phyloP scores from a whole-genome alignment of 2,113 vertebrate genomes.

The Amazona guildingii region DNA sequence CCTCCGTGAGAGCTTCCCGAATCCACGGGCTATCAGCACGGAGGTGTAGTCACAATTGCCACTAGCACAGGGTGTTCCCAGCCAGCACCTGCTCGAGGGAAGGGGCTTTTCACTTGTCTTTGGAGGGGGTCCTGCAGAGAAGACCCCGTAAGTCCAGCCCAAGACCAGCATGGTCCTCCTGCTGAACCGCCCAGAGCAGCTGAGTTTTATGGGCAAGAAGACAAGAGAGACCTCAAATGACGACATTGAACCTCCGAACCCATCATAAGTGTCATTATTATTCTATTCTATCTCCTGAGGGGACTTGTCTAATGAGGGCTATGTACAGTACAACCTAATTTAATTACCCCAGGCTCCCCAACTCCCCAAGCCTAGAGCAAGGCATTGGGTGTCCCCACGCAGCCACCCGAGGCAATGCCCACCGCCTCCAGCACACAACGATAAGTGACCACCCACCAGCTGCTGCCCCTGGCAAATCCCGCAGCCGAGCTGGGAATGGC shows the following conservation, averaged over 20 bases:
- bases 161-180: not conserved
- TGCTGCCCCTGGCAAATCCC: rapidly evolving
- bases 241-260: not conserved
- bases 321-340: conserved; percentile 40
- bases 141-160: not conserved
- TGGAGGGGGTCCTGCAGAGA: not conserved
- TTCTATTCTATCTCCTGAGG: conserved; percentile 34
- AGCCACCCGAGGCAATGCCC: not conserved
- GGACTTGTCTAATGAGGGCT: conserved; percentile 69
- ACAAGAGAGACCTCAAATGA: not conserved
- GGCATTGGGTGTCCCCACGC: not conserved
- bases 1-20: conserved; percentile 80
- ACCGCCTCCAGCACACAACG: rapidly evolving
- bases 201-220: not conserved
- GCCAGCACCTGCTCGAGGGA: not conserved
- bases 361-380: not conserved
- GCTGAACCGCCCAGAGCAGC: not conserved
- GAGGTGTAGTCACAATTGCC: conserved; percentile 80
- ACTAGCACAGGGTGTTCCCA: not conserved
- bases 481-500: rapidly evolving
- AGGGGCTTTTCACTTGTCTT: not conserved
- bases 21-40: conserved; percentile 90
- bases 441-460: not conserved
- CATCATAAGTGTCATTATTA: conserved; percentile 9
- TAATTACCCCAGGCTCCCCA: not conserved